phyloP scores from a whole-genome alignment of 2,888 invertebrate species.

The Nomada ruficornis region DNA sequence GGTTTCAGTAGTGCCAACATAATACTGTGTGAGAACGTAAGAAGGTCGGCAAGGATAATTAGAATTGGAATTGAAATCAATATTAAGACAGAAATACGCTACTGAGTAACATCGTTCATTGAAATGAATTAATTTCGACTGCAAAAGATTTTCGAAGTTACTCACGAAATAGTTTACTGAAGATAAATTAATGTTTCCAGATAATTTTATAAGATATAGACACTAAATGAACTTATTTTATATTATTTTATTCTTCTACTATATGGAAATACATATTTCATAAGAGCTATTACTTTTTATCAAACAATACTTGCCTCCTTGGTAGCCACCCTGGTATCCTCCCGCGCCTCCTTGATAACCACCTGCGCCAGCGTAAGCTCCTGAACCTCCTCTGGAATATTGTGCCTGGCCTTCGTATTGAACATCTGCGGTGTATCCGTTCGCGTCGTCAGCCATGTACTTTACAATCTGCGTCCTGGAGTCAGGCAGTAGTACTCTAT shows the following conservation, averaged over 20 bases:
- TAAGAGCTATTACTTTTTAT: too few species aligned
- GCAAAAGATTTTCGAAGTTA: too few species aligned
- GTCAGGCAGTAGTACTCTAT: slow-evolving; percentile 93
- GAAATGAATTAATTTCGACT: too few species aligned
- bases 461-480: slow-evolving; percentile 94
- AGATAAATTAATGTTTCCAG: too few species aligned
- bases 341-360: slow-evolving; percentile 39
- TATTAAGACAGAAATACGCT: too few species aligned
- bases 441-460: slow-evolving; percentile 93
- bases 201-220: too few species aligned
- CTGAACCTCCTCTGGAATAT: slow-evolving; percentile 74
- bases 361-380: slow-evolving; percentile 27
- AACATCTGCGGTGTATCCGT: slow-evolving; percentile 95
- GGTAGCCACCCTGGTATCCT: slow-evolving; percentile 40
- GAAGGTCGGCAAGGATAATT: too few species aligned
- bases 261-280: neutral
- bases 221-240: neutral
- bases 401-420: slow-evolving; percentile 85
- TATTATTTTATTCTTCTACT: neutral
- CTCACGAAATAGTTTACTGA: too few species aligned
- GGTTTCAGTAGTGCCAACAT: too few species aligned
- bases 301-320: slow-evolving; percentile 43
- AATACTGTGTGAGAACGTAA: too few species aligned
- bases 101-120: too few species aligned
- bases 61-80: too few species aligned